phyloP scores from a whole-genome alignment of 2,113 vertebrate genomes.

The Corythornis cristatus region DNA sequence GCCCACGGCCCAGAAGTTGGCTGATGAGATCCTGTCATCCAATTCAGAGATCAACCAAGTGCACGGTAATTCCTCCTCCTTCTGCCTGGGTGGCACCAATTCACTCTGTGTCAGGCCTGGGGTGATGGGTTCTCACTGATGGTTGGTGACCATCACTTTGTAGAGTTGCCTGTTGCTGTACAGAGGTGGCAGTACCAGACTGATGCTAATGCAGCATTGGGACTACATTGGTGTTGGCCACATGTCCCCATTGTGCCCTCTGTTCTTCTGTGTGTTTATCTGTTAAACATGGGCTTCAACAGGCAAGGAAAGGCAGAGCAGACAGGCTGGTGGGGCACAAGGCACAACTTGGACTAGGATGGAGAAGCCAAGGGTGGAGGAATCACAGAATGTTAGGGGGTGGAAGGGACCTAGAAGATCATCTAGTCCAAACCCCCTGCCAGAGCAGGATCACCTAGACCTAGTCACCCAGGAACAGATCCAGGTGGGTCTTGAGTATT shows the following conservation, averaged over 20 bases:
- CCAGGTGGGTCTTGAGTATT: too few relatives aligned
- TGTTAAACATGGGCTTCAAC: background rate
- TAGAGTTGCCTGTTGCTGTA: background rate
- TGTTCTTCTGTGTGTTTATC: background rate
- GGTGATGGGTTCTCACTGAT: background rate
- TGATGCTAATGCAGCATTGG: background rate
- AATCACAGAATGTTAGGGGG: too few relatives aligned
- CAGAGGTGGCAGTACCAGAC: background rate
- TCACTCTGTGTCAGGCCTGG: background rate
- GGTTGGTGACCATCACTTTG: background rate
- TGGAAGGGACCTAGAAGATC: too few relatives aligned
- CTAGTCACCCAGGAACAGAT: too few relatives aligned
- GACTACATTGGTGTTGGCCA: background rate
- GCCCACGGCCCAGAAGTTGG: conserved; percentile 96
- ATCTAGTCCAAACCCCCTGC: too few relatives aligned
- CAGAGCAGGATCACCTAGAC: too few relatives aligned
- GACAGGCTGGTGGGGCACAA: background rate
- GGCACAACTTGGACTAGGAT: background rate
- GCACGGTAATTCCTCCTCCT: conserved; percentile 81
- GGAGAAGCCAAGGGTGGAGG: background rate
- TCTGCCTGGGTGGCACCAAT: background rate
- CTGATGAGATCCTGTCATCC: conserved; percentile 98
- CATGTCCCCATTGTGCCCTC: rapidly evolving
- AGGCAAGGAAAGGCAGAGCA: background rate
- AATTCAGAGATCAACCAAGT: conserved; percentile 99